Base-by-base conservation (phyloP, 2,888 invertebrate genomes). In the Taenaris catops region DNA sequence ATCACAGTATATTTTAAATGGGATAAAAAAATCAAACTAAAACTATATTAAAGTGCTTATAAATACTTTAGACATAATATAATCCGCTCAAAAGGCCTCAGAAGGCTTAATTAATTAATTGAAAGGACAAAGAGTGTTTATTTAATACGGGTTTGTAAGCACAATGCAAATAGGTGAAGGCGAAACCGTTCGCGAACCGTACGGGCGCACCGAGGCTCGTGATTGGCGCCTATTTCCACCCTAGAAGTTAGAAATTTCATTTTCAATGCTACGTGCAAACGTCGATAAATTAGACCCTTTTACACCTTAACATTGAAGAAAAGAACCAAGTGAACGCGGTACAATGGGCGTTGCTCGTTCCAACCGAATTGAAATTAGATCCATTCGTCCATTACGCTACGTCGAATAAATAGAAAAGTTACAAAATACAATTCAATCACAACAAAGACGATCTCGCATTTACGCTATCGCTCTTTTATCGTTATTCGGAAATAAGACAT, bases 261-360 rank as follows among this genome's bases (percentile, higher is more conserved):
- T 81, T 72, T 66, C 64, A 48, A 55, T 56, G 46, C 73, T 79
- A 84, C 84, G 84, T 84, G 84, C 69, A 54, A 49, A 61, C 62
- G 64, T 51, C 56, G 53, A 58, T 67, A 70, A 81, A 80, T 75
- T 70, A 61, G 61, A 63, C 65, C 67, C 36, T 23, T 40, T 43
- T 60, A 34, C n/a, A n/a, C n/a, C n/a, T n/a, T n/a, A n/a, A n/a
- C n/a, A n/a, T n/a, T n/a, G n/a, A n/a, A n/a, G n/a, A n/a, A n/a
- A n/a, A n/a, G n/a, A n/a, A n/a, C n/a, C n/a, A n/a, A n/a, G n/a
- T n/a, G n/a, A n/a, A n/a, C 56, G 54, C 56, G 49, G 46, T 46
- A 70, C 69, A 69, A 73, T 68, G 65, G 62, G 46, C 49, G 47
- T 49, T 23, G 57, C 64, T 67, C 70, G 73, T 76, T 71, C 58